A percentile compares a stretch with the other conserved stretches of the same genome.
Evolutionary conservation across 1,140 invertebrate genomes (phyloP).

Genomic region (Brachionus plicatilis): DNA sequence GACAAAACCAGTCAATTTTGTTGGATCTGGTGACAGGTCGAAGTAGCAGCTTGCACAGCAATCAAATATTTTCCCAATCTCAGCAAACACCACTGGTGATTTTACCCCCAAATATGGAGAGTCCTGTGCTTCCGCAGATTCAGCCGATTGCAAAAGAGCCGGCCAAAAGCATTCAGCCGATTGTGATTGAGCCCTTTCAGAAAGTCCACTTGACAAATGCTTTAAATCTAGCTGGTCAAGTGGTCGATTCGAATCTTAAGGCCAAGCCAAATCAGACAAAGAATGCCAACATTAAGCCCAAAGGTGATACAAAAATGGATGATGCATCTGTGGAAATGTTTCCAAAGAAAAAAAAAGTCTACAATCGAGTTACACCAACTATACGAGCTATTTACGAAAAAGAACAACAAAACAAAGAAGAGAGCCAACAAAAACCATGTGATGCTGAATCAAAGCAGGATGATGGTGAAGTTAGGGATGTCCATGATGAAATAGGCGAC

Average conservation of each 20-base stretch:
- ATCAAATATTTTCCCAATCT: background rate
- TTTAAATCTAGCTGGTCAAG: background rate
- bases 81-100: constrained; percentile 6
- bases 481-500: constrained; percentile 13
- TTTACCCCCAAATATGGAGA: background rate
- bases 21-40: background rate
- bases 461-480: background rate
- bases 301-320: background rate
- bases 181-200: background rate
- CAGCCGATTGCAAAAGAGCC: background rate
- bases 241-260: background rate
- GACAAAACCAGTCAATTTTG: background rate
- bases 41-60: background rate
- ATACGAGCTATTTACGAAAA: constrained; percentile 26
- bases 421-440: background rate
- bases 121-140: background rate
- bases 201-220: constrained; percentile 27
- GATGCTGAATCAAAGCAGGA: background rate
- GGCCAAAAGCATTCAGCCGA: constrained; percentile 4
- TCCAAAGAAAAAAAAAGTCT: constrained; percentile 31
- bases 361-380: constrained; percentile 24
- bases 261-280: background rate
- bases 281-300: background rate
- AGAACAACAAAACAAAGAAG: constrained; percentile 19
- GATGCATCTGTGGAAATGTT: background rate